These are phyloP conservation scores for Euproctis similis DNA, from an alignment of 2,888 invertebrate species.

Conservation along the genomic window DNA sequence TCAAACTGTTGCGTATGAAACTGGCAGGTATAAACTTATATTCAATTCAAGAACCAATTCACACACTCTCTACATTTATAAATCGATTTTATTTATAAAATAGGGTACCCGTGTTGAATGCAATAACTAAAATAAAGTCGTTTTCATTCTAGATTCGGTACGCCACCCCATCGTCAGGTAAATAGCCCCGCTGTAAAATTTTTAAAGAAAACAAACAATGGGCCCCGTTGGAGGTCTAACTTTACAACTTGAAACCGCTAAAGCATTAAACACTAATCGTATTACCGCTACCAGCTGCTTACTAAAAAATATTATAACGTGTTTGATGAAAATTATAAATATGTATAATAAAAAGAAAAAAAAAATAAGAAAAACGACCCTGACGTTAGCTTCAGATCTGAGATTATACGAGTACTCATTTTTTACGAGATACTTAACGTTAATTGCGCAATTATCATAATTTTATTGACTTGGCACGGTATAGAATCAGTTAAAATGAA, in stretches of 20 bases:
- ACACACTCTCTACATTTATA: no score
- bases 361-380: neutral
- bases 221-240: slow-evolving; percentile 21
- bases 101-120: slow-evolving; percentile 24
- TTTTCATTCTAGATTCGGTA: slow-evolving; percentile 32
- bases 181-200: slow-evolving; percentile 35
- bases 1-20: no score
- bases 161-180: slow-evolving; percentile 44
- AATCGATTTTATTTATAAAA: slow-evolving; percentile 37
- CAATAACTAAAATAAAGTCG: slow-evolving; percentile 28
- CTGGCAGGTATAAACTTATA: no score
- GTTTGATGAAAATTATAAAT: slow-evolving; percentile 6
- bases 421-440: no score
- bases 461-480: no score
- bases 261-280: slow-evolving; percentile 26
- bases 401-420: no score
- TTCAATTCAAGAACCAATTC: no score
- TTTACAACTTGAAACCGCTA: slow-evolving; percentile 28
- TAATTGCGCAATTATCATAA: no score
- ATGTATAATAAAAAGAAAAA: neutral
- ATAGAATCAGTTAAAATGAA: no score
- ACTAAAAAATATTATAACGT: no score
- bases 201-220: slow-evolving; percentile 46
- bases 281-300: slow-evolving; percentile 16
- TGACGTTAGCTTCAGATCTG: no score